Evolutionary conservation across 2,888 invertebrate species (phyloP), one percentile per base, ranked within the genome.

Genomic region (Diarsia dahlii): DNA sequence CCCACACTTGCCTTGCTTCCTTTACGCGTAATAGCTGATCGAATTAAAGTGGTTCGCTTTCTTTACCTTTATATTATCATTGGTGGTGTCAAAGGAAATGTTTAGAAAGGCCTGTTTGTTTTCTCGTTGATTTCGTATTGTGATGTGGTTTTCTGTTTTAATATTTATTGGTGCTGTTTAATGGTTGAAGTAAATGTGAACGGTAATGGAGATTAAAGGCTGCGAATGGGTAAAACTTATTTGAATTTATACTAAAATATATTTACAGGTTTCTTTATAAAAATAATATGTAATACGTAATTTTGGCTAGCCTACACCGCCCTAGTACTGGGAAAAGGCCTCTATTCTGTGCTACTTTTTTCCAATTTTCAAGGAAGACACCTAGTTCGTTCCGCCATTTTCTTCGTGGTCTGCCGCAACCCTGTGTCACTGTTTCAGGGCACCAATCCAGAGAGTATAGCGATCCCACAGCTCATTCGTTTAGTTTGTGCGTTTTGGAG

Each of bases 31-130:
- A 85, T 86, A 84, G 77, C 78, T 86, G 83, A 85, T 86, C 88
- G 87, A 88, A 86, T 88, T 87, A 86, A 84, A 86, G 83, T 85
- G 80, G 85, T 77, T 76, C 73, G 80, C 88, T 88, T 87, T 88
- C 88, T 85, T 86, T 84, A 62, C 71, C 74, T 88, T 85, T 79
- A 82, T 85, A 86, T 78, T 88, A 86, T 86, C 87, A 73, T 70
- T 76, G 84, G 48, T 69, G 71, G 76, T 84, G 84, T 86, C 87
- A 78, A 78, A 80, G 78, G 82, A 78, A 87, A 84, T 77, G 78
- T 67, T 71, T 82, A 78, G 78, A 80, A 84, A 77, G 86, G 82
- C 60, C 34, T 71, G 73, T 65, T 85, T 81, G 80, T 84, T 84
- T 65, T 74, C 67, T 82, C 39, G 65, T 39, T 82, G 68, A 78